phyloP scores from a whole-genome alignment of 2,888 invertebrate genomes.

The Ornithoptera priamus region DNA sequence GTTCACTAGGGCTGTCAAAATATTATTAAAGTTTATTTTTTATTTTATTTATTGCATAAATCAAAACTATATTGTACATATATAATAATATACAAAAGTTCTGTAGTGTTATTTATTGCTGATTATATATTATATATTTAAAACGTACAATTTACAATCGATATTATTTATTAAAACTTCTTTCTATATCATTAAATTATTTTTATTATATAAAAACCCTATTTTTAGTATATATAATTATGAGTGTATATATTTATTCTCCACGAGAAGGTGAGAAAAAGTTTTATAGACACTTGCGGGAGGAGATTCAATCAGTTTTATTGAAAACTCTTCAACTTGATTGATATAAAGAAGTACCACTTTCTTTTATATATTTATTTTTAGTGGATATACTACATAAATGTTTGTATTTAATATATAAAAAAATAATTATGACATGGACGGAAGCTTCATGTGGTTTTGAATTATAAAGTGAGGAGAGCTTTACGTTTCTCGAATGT shows the following conservation, averaged over 20 bases:
- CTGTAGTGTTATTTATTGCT: too few relatives aligned
- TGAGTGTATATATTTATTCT: neutral
- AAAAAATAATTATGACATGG: too few relatives aligned
- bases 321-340: neutral
- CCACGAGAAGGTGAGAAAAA: neutral
- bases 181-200: too few relatives aligned
- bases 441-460: too few relatives aligned
- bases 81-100: too few relatives aligned
- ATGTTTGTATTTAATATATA: too few relatives aligned
- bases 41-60: neutral
- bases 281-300: neutral
- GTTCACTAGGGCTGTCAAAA: slow-evolving; percentile 7
- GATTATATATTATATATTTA: too few relatives aligned
- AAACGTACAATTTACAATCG: too few relatives aligned
- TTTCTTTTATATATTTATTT: neutral
- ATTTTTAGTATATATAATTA: neutral
- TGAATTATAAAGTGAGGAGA: too few relatives aligned
- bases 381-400: neutral
- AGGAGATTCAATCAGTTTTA: slow-evolving; percentile 2
- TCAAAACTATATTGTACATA: neutral
- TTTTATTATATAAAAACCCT: neutral
- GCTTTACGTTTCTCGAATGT: too few relatives aligned
- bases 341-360: neutral
- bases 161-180: too few relatives aligned
- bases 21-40: neutral